Percentiles rank a stretch among this genome's conserved stretches.
Evolutionary conservation across 2,888 invertebrate species (phyloP).

Genomic region (Sminthurinus aureus): DNA sequence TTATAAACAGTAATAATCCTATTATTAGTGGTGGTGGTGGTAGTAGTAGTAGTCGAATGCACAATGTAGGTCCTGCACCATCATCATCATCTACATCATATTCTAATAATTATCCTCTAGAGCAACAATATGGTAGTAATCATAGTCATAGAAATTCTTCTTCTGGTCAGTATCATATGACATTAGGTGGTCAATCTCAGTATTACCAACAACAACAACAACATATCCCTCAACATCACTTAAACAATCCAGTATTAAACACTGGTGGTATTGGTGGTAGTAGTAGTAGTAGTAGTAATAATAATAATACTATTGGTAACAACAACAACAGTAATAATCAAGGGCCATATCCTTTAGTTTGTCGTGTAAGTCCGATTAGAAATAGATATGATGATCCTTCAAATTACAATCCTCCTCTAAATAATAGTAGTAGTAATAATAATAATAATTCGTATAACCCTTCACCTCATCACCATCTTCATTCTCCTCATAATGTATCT

Average conservation of each 20-base stretch:
- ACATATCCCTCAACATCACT: neutral
- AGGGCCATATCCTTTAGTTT: slow-evolving; percentile 37
- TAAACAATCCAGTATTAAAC: neutral
- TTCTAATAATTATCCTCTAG: too few species aligned
- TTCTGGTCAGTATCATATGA: neutral
- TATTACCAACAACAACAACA: slow-evolving; percentile 9
- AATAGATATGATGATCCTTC: slow-evolving; percentile 34
- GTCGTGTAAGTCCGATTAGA: slow-evolving; percentile 42
- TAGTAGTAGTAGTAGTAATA: slow-evolving; percentile 6
- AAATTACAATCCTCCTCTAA: slow-evolving; percentile 16
- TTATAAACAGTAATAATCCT: neutral
- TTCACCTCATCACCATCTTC: too few species aligned
- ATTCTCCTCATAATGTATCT: too few species aligned
- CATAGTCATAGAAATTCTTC: neutral
- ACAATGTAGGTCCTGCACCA: slow-evolving; percentile 3
- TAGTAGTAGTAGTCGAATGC: slow-evolving; percentile 6
- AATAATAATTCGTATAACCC: neutral
- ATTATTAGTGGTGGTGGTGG: neutral
- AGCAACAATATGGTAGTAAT: neutral
- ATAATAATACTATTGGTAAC: neutral
- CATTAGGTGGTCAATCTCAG: slow-evolving; percentile 12
- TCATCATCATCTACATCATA: too few species aligned
- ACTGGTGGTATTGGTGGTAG: neutral
- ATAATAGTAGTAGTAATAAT: too few species aligned
- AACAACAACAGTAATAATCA: neutral